phyloP scores from a whole-genome alignment of 2,797 vertebrate genomes.

The Arctocebus calabarensis region DNA sequence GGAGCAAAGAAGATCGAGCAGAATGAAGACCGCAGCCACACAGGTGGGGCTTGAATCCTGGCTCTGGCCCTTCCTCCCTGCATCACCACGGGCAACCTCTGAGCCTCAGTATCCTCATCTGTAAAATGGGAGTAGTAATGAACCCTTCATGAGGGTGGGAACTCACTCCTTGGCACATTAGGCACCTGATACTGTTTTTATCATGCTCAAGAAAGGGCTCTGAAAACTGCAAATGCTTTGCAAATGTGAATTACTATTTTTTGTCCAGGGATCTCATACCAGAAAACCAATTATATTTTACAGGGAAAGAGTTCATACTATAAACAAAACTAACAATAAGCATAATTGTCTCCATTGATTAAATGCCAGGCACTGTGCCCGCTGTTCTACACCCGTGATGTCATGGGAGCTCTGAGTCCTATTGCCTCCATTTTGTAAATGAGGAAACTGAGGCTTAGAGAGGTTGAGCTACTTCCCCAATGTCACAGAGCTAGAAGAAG shows the following conservation, averaged over 20 bases:
- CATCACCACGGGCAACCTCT: neutral
- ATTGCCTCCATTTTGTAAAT: neutral
- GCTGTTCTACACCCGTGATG: neutral
- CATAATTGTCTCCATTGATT: neutral
- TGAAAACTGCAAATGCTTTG: neutral
- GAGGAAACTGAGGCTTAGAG: neutral
- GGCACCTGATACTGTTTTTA: neutral
- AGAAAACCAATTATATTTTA: conserved; percentile 13
- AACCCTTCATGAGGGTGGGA: neutral
- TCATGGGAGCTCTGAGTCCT: neutral
- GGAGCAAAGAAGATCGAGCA: neutral
- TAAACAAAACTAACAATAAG: neutral
- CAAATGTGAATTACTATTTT: neutral
- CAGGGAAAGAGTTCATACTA: neutral
- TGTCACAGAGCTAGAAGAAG: neutral
- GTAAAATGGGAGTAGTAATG: neutral
- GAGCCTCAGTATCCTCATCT: neutral
- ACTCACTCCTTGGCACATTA: neutral
- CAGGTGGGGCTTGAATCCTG: neutral
- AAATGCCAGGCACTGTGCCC: neutral
- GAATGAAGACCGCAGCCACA: neutral
- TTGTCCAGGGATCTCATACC: neutral
- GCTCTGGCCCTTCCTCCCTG: neutral
- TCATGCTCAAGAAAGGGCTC: neutral
- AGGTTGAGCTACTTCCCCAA: neutral